A percentile compares a stretch with the other conserved stretches of the same genome.
phyloP scores from a whole-genome alignment of 1,140 invertebrate genomes.

The Atta cephalotes region DNA sequence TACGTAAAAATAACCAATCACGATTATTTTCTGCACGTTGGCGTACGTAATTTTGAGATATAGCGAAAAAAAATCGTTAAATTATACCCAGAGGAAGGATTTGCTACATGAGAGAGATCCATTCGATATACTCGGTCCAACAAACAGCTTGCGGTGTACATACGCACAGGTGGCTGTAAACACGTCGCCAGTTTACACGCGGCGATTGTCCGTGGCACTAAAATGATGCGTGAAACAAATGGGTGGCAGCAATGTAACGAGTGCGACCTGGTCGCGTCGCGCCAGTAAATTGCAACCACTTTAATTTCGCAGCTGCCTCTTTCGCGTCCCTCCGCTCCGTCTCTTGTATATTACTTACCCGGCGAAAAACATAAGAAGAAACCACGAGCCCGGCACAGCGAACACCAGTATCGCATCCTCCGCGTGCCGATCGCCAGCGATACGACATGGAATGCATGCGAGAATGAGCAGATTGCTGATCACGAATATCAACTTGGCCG shows the following conservation, averaged over 20 bases:
- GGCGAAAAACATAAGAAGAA: slow-evolving; percentile 99
- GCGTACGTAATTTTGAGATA: slow-evolving; percentile 1
- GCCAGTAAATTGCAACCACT: slow-evolving; percentile 52
- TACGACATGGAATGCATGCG: slow-evolving; percentile 95
- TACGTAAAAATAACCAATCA: slow-evolving; percentile 42
- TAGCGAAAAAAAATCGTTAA: neutral
- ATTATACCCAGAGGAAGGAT: neutral
- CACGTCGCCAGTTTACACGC: slow-evolving; percentile 19
- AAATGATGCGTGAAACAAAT: slow-evolving; percentile 58
- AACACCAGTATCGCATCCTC: slow-evolving; percentile 97
- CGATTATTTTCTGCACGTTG: slow-evolving; percentile 9
- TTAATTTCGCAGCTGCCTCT: slow-evolving; percentile 34
- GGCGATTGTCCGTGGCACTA: slow-evolving; percentile 22
- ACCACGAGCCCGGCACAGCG: slow-evolving; percentile 98
- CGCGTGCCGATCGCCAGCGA: slow-evolving; percentile 90
- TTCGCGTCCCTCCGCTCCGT: neutral
- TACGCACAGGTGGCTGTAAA: slow-evolving; percentile 31
- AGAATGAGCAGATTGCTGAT: slow-evolving; percentile 97
- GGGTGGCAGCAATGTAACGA: slow-evolving; percentile 14
- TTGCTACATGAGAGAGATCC: neutral
- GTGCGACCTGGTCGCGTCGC: slow-evolving; percentile 31
- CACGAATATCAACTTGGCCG: slow-evolving; percentile 97
- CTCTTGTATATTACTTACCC: slow-evolving; percentile 89
- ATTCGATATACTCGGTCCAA: slow-evolving; percentile 5
- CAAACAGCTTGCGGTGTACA: slow-evolving; percentile 27